phyloP scores from a whole-genome alignment of 2,113 vertebrate species.

The Halichoeres trimaculatus region DNA sequence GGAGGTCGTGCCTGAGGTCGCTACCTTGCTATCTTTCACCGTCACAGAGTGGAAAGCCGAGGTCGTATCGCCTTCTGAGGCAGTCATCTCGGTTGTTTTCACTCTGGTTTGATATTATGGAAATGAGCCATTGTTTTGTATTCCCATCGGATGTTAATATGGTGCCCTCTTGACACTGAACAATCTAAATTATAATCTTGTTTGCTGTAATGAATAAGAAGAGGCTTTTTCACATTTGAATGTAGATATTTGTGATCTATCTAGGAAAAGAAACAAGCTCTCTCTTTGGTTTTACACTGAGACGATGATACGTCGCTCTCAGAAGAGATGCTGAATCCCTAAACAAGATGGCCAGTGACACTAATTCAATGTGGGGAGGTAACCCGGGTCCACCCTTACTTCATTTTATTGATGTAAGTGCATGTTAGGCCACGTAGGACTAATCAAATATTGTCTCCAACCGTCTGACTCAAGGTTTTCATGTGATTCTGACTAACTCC shows the following conservation, averaged over 20 bases:
- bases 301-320: neutral
- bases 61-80: neutral
- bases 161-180: constrained; percentile 25
- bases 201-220: constrained; percentile 6
- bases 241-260: neutral
- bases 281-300: neutral
- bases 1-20: neutral
- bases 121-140: constrained; percentile 27
- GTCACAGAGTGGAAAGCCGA: constrained; percentile 8
- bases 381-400: neutral
- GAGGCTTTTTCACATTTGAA: constrained; percentile 11
- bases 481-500: constrained; percentile 1
- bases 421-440: neutral
- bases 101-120: constrained; percentile 16
- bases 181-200: constrained; percentile 8
- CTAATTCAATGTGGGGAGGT: neutral
- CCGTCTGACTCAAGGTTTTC: neutral
- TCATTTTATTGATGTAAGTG: neutral
- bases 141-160: neutral
- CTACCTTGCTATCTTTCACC: constrained; percentile 16
- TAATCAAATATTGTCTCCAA: constrained; percentile 12
- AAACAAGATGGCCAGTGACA: neutral
- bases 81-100: neutral
- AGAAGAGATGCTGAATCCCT: neutral
- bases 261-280: neutral